Evolutionary conservation across 2,888 invertebrate genomes (phyloP).

Genomic region (Acrobasis consociella): DNA sequence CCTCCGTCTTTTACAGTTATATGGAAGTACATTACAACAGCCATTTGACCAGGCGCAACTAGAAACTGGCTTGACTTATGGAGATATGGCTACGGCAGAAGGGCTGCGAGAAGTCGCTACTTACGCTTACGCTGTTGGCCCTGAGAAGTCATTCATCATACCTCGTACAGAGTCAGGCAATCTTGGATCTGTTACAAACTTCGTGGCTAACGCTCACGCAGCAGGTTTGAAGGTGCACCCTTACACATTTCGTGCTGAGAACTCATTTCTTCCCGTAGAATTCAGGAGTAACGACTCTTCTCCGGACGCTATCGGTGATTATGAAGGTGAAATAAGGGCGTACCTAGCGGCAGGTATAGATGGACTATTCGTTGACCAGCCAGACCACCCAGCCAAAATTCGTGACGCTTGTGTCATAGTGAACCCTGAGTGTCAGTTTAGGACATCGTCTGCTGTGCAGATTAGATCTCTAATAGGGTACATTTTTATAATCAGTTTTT

Average conservation of each 20-base stretch:
- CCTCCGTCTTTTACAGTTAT: slow-evolving; percentile 63
- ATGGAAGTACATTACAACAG: slow-evolving; percentile 39
- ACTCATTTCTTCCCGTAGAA: slow-evolving; percentile 61
- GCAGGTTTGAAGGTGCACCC: slow-evolving; percentile 72
- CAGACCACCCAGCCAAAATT: slow-evolving; percentile 46
- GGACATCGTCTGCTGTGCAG: slow-evolving; percentile 7
- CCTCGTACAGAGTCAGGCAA: slow-evolving; percentile 54
- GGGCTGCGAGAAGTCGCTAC: slow-evolving; percentile 65
- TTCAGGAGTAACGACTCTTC: slow-evolving; percentile 52
- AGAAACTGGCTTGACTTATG: slow-evolving; percentile 61
- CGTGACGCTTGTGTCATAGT: slow-evolving; percentile 6
- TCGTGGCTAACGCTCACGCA: slow-evolving; percentile 63
- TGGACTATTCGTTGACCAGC: slow-evolving; percentile 70
- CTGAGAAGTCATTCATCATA: slow-evolving; percentile 68
- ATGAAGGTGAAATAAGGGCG: slow-evolving; percentile 57
- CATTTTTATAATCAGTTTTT: neutral
- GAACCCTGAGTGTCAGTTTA: slow-evolving; percentile 18
- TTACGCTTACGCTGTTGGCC: slow-evolving; percentile 70
- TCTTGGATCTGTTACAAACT: slow-evolving; percentile 57
- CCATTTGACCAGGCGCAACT: slow-evolving; percentile 60
- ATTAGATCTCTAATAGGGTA: neutral
- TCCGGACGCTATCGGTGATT: slow-evolving; percentile 54
- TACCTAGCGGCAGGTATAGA: slow-evolving; percentile 67
- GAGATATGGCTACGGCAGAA: slow-evolving; percentile 65
- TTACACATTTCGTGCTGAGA: slow-evolving; percentile 72